These are phyloP conservation scores for Dichetophora obliterata DNA, from an alignment of 2,888 invertebrate species.

Conservation along the genomic window DNA sequence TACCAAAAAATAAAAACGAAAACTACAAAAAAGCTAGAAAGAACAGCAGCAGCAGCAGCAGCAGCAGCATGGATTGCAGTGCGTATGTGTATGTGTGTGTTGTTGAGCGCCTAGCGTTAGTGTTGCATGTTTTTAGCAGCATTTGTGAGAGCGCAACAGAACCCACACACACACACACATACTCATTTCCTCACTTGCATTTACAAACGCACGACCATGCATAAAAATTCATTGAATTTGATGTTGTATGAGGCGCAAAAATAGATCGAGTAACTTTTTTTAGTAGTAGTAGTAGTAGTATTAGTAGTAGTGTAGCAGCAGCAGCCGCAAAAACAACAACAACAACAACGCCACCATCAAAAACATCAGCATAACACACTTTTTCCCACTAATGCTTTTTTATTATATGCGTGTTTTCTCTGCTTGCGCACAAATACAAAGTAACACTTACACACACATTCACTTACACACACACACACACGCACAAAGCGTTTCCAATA, in stretches of 20 bases:
- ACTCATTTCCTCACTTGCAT: constrained; percentile 42
- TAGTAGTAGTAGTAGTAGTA: constrained; percentile 24
- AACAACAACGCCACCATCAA: constrained; percentile 43
- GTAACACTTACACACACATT: neutral
- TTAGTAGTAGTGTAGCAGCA: constrained; percentile 25
- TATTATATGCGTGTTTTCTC: neutral
- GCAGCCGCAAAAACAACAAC: constrained; percentile 25
- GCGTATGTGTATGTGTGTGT: neutral
- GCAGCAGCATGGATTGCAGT: neutral
- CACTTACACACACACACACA: constrained; percentile 30
- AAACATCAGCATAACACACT: too few species aligned
- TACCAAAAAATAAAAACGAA: neutral
- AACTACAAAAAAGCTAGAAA: neutral
- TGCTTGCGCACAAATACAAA: neutral
- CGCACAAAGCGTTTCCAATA: constrained; percentile 17
- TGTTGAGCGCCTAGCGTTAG: constrained; percentile 7
- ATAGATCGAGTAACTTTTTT: constrained; percentile 2
- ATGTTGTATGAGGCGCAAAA: constrained; percentile 39
- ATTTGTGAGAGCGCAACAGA: constrained; percentile 21
- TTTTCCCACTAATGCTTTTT: constrained; percentile 23
- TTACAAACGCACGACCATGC: constrained; percentile 41
- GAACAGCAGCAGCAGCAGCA: neutral
- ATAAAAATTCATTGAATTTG: constrained; percentile 48
- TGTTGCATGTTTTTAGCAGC: constrained; percentile 27
- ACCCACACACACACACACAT: constrained; percentile 46